phyloP scores from a whole-genome alignment of 1,140 invertebrate species.

The Drosophila jambulina region DNA sequence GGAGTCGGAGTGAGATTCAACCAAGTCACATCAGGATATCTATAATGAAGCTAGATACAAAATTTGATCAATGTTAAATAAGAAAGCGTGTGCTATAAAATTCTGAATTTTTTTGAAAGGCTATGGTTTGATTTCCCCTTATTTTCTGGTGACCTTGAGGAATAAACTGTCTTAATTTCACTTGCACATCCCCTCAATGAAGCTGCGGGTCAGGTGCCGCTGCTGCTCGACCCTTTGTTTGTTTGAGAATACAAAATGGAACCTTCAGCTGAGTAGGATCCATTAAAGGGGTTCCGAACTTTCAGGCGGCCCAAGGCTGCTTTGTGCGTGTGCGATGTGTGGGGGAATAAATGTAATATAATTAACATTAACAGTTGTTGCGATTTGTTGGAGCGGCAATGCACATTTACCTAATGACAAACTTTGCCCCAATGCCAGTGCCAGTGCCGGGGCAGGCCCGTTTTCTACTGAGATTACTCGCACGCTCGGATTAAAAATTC shows the following conservation, averaged over 20 bases:
- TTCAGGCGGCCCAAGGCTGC: constrained; percentile 22
- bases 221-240: constrained; percentile 25
- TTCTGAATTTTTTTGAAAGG: neutral
- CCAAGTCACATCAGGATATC: constrained; percentile 23
- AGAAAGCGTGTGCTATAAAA: neutral
- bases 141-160: neutral
- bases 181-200: neutral
- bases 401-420: constrained; percentile 70
- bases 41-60: constrained; percentile 12
- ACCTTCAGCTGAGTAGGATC: constrained; percentile 14
- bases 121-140: neutral
- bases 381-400: constrained; percentile 73
- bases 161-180: neutral
- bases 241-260: constrained; percentile 3
- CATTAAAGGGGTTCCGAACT: constrained; percentile 21
- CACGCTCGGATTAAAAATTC: constrained; percentile 70
- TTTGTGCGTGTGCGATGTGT: constrained; percentile 10
- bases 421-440: constrained; percentile 22
- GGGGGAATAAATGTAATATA: constrained; percentile 58
- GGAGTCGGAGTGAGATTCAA: neutral
- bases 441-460: neutral
- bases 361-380: constrained; percentile 72
- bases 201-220: constrained; percentile 33
- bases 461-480: constrained; percentile 52
- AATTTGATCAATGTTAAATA: constrained; percentile 17